Evolutionary conservation across 2,113 vertebrate genomes (phyloP).

Genomic region (Podarcis muralis): DNA sequence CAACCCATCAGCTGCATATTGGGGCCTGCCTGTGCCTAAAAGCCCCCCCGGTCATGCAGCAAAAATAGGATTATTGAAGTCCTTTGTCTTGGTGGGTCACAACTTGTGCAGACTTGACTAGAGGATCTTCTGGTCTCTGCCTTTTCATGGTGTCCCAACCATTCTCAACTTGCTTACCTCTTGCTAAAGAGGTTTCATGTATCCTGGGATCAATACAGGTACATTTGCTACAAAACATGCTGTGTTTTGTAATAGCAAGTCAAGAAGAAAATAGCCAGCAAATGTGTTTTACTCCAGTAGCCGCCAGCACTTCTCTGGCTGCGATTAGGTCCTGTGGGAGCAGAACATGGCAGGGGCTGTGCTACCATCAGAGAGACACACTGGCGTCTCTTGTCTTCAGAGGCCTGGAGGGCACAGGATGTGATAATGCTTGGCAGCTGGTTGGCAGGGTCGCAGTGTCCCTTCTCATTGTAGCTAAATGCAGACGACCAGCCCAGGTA

Average conservation of each 20-base stretch:
- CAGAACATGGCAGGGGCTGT: background rate
- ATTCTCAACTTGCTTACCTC: background rate
- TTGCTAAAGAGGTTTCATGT: background rate
- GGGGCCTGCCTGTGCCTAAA: background rate
- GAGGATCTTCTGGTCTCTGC: background rate
- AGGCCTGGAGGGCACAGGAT: background rate
- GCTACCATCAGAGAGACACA: background rate
- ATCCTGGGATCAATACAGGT: background rate
- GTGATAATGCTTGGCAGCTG: slow-evolving; percentile 46
- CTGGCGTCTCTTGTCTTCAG: background rate
- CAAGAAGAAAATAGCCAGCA: background rate
- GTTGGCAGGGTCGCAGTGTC: slow-evolving; percentile 32
- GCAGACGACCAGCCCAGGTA: slow-evolving; percentile 48
- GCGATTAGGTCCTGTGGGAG: background rate
- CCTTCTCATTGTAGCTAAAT: slow-evolving; percentile 14
- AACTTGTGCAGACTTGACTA: background rate
- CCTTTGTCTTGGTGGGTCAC: background rate
- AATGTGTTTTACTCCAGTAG: background rate
- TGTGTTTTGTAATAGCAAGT: background rate
- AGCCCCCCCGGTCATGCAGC: too few species aligned
- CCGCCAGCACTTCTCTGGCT: background rate
- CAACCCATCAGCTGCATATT: background rate
- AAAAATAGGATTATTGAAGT: background rate
- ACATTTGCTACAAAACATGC: background rate
- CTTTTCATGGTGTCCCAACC: background rate